phyloP scores from a whole-genome alignment of 92 coral and sea anemone species.

The Diadumene lineata region DNA sequence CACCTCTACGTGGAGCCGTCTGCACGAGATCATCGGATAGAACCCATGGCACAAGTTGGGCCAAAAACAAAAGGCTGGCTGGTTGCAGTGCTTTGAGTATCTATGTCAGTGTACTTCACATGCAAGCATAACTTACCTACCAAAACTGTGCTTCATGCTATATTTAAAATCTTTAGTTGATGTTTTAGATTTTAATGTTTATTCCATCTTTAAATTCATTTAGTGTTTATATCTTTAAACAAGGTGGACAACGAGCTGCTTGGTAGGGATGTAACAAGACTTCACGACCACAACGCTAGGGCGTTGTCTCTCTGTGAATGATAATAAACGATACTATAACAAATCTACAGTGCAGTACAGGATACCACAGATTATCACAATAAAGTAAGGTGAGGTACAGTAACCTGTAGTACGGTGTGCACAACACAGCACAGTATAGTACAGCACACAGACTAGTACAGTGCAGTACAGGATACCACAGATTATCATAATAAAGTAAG shows the following conservation, averaged over 20 bases:
- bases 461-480: neutral
- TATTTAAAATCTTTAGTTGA: neutral
- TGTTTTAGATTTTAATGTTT: neutral
- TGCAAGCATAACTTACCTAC: neutral
- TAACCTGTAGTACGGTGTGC: no score
- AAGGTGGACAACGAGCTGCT: slow-evolving; percentile 13
- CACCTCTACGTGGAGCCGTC: no score
- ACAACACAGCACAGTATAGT: no score
- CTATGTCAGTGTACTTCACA: neutral
- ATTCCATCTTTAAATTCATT: neutral
- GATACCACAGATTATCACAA: no score
- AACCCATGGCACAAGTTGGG: no score
- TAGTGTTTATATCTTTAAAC: neutral
- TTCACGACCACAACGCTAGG: slow-evolving; percentile 18
- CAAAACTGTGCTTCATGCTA: neutral
- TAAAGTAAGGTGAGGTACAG: no score
- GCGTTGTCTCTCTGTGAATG: slow-evolving; percentile 1
- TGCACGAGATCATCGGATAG: no score
- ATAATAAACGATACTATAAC: neutral
- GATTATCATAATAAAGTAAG: no score
- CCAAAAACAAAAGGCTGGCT: no score
- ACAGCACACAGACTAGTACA: no score
- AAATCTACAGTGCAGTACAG: slow-evolving; percentile 1
- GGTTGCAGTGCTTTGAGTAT: no score
- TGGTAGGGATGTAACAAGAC: slow-evolving; percentile 14